A percentile compares a stretch with the other conserved stretches of the same genome.
Evolutionary conservation across 1,140 invertebrate species (phyloP).

Genomic region (Meloidogyne exigua): DNA sequence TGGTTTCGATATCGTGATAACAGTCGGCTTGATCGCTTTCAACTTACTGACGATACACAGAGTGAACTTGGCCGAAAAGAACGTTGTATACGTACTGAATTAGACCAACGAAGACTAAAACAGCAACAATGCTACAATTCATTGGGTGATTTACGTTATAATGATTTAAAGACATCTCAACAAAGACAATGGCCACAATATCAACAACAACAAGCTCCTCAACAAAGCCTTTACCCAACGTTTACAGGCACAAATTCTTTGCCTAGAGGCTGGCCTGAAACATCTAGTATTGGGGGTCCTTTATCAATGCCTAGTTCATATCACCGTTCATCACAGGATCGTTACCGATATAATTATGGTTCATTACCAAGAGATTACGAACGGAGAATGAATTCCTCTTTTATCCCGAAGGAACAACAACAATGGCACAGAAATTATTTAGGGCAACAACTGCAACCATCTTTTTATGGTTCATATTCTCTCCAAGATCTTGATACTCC

Average conservation of each 20-base stretch:
- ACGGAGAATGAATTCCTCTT: constrained; percentile 20
- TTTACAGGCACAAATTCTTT: constrained; percentile 37
- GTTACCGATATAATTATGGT: constrained; percentile 43
- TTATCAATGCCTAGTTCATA: neutral
- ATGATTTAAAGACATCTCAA: neutral
- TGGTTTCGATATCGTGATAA: neutral
- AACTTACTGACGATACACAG: neutral
- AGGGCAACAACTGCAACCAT: neutral
- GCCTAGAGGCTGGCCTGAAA: constrained; percentile 21
- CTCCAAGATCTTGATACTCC: neutral
- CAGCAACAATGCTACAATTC: constrained; percentile 33
- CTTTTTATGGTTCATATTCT: neutral
- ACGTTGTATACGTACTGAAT: constrained; percentile 49
- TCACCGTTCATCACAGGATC: neutral
- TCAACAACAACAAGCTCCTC: neutral
- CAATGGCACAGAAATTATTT: neutral
- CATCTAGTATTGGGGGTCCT: neutral
- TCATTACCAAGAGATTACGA: constrained; percentile 62
- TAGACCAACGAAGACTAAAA: constrained; percentile 47
- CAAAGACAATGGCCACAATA: constrained; percentile 23
- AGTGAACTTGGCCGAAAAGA: constrained; percentile 6
- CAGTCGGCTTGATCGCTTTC: constrained; percentile 10
- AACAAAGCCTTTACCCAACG: constrained; percentile 10
- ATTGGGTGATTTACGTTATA: constrained; percentile 40
- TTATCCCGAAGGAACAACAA: constrained; percentile 15